Base-by-base conservation (phyloP, 2,797 vertebrate species). In the Myotis myotis region DNA sequence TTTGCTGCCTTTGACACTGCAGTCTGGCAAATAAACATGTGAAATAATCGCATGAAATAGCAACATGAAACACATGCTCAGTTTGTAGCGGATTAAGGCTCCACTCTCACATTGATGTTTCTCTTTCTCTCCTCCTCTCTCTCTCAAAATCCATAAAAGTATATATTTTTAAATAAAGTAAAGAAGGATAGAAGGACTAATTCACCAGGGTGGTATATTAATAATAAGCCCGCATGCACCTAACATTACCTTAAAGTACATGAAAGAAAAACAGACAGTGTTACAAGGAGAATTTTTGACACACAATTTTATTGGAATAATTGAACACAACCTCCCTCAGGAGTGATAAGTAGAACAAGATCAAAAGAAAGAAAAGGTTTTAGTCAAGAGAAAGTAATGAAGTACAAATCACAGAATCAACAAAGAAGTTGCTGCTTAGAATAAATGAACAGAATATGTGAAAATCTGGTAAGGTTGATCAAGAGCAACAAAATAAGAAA, bases 271-370 rank as follows among this genome's bases (percentile, higher is more conserved):
- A 53, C 23, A 83, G 47, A 20, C 2, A n/a, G 1, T 47, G 11
- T 87, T 72, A 51, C 13, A 82, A 89, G 55, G 22, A 53, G 25
- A 85, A 68, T 79, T 89, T 76, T 33, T 64, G 15, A 62, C 62
- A 53, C 0, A 47, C 7, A 19, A 2, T 70, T 87, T 87, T 79
- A 89, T 44, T 82, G 41, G n/a, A 68, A 30, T 74, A n/a, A 57
- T 79, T 86, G 74, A 72, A 30, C 3, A 22, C 82, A 55, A 49
- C 36, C 38, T 85, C 20, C 51, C n/a, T 75, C 55, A 89, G 20
- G 38, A 95, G 1, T 82, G 33, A n/a, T 74, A 83, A 72, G 47
- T 68, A 78, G 20, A 95, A 82, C 38, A 95, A 72, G 38, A 88
- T 84, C 28, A 78, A 84, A 93, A 88, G 53, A 76, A 15, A 91